A percentile compares a stretch with the other conserved stretches of the same genome.
Conservation (phyloP, 1,140 invertebrate species). For the Euwallacea similis region DNA sequence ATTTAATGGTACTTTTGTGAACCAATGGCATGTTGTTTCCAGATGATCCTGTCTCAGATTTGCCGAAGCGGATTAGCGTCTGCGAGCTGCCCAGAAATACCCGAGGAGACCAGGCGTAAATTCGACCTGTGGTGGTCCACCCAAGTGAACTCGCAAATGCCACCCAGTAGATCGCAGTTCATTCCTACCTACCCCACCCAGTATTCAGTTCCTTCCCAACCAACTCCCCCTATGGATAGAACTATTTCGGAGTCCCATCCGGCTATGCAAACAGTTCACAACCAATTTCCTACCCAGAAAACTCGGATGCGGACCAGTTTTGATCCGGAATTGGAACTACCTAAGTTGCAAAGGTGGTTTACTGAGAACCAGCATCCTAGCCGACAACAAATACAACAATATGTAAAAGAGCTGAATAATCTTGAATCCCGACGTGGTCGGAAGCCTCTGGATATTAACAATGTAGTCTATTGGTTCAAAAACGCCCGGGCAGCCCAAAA, state of each 20-base stretch:
- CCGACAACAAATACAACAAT: slow-evolving; percentile 91
- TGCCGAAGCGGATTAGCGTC: slow-evolving; percentile 65
- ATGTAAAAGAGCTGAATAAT: slow-evolving; percentile 89
- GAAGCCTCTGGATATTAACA: slow-evolving; percentile 94
- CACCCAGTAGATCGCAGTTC: slow-evolving; percentile 45
- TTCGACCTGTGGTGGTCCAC: slow-evolving; percentile 71
- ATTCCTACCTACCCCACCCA: slow-evolving; percentile 52
- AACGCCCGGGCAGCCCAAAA: slow-evolving; percentile 95
- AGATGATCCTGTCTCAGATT: slow-evolving; percentile 76
- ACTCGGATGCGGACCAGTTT: slow-evolving; percentile 90
- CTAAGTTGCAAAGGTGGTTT: slow-evolving; percentile 94
- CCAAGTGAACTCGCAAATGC: slow-evolving; percentile 62
- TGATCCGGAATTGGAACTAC: slow-evolving; percentile 93
- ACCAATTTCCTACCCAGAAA: slow-evolving; percentile 79
- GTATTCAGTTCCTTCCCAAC: slow-evolving; percentile 51
- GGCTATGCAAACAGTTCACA: slow-evolving; percentile 71
- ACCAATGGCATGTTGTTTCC: slow-evolving; percentile 48
- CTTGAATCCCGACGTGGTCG: slow-evolving; percentile 87
- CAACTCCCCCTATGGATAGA: slow-evolving; percentile 56
- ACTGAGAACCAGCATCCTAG: slow-evolving; percentile 94
- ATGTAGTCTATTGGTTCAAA: slow-evolving; percentile 99
- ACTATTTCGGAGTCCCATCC: slow-evolving; percentile 63
- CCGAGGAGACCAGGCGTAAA: slow-evolving; percentile 73
- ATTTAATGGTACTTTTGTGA: no score
- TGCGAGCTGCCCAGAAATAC: slow-evolving; percentile 65